Evolutionary conservation across 2,888 invertebrate genomes (phyloP), one percentile per base, ranked within the genome.

Genomic region (Labia minor): DNA sequence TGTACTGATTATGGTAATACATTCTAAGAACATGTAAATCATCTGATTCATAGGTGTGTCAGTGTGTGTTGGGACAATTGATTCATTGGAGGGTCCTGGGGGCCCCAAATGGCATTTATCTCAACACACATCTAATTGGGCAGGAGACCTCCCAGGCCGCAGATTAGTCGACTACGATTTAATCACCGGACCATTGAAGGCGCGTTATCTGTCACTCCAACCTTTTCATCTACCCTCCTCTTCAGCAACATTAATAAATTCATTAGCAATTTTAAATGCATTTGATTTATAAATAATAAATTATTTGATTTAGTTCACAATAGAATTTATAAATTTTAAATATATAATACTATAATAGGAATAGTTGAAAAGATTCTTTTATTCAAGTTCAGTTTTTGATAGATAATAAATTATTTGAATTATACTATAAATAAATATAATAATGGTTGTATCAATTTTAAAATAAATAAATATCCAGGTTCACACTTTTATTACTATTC

Each of bases 1-100:
- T 49, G 49, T 49, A 49, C 49, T 49, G 49, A 49, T 49, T 49
- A 49, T 49, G 49, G 49, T 49, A 49, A 49, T 49, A 49, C 49
- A 49, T 49, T 49, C 49, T 49, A n/a, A 49, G 49, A 49, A 49
- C 49, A 49, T 49, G 49, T 49, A 49, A 49, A 49, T 49, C 49
- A 49, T 49, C 49, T 49, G 49, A 33, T 33, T 33, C 33, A 33
- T 33, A 33, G 33, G 33, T 33, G n/a, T n/a, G n/a, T n/a, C n/a
- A 26, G 26, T 26, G 26, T 26, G 49, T 49, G 49, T 49, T 49
- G 49, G 49, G 49, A 49, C 49, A 49, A 49, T 49, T 49, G 49
- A 49, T 49, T 49, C 49, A 49, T 49, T 10, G 49, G 49, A 6
- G 26, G 3, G 26, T 26, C 26, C 26, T 3, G 49, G 14, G 49